These are phyloP conservation scores for Sminthurinus aureus DNA, from an alignment of 2,888 invertebrate species.

Conservation along the genomic window DNA sequence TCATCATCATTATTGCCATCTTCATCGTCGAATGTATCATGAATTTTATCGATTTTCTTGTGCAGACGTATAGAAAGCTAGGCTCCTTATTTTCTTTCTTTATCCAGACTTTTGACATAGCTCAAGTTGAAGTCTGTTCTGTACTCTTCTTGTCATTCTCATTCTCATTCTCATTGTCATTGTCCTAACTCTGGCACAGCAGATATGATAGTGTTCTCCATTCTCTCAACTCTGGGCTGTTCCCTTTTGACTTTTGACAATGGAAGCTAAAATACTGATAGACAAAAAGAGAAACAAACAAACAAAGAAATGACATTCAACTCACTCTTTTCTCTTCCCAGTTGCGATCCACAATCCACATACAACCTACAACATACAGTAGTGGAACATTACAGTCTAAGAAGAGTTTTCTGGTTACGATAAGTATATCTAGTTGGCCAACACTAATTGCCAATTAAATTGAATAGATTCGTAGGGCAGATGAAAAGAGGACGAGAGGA, in stretches of 20 bases:
- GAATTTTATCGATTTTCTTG: not conserved
- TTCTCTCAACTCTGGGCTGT: too few relatives aligned
- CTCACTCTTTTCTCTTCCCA: not conserved
- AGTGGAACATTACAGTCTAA: too few relatives aligned
- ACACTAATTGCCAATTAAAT: conserved; percentile 56
- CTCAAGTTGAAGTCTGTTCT: not conserved
- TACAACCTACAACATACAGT: too few relatives aligned
- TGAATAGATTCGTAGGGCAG: conserved; percentile 44
- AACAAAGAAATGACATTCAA: conserved; percentile 36
- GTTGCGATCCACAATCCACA: too few relatives aligned
- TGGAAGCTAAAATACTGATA: conserved; percentile 15
- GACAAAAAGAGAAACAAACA: not conserved
- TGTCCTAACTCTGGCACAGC: not conserved
- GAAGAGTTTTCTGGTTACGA: conserved; percentile 32
- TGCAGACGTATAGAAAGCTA: too few relatives aligned
- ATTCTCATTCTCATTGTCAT: not conserved
- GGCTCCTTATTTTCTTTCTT: not conserved
- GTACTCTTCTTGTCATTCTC: not conserved
- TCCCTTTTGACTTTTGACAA: too few relatives aligned
- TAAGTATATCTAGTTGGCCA: conserved; percentile 45
- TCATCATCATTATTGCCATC: not conserved
- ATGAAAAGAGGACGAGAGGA: conserved; percentile 7
- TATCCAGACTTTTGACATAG: not conserved
- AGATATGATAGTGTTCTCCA: too few relatives aligned
- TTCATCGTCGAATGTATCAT: not conserved